phyloP scores from a whole-genome alignment of 2,888 invertebrate species.

The Cataglyphis albicans region DNA sequence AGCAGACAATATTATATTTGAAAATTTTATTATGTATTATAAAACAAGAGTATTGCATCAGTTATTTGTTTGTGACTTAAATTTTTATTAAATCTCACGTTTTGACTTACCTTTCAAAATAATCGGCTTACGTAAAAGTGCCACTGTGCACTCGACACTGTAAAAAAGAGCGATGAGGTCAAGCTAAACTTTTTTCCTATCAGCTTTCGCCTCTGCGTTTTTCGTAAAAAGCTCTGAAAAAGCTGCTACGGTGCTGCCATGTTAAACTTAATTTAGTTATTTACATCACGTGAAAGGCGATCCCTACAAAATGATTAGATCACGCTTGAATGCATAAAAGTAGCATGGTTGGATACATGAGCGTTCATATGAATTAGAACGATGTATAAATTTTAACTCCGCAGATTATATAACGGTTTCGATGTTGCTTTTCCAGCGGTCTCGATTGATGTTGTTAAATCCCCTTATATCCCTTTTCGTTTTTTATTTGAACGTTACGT shows the following conservation, averaged over 20 bases:
- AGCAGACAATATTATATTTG: neutral
- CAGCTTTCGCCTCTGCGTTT: slow-evolving; percentile 35
- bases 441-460: slow-evolving; percentile 51
- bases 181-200: slow-evolving; percentile 51
- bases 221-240: slow-evolving; percentile 52
- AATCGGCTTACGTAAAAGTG: slow-evolving; percentile 44
- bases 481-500: slow-evolving; percentile 32
- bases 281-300: slow-evolving; percentile 52
- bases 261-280: slow-evolving; percentile 53
- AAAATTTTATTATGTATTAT: neutral
- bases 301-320: slow-evolving; percentile 54
- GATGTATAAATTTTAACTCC: slow-evolving; percentile 46
- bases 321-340: slow-evolving; percentile 41
- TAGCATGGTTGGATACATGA: slow-evolving; percentile 32
- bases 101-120: slow-evolving; percentile 46
- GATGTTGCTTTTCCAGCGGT: slow-evolving; percentile 32
- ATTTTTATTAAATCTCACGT: slow-evolving; percentile 25
- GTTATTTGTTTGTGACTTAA: neutral
- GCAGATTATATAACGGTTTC: slow-evolving; percentile 38
- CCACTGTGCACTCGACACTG: slow-evolving; percentile 33
- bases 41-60: slow-evolving; percentile 14
- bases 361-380: slow-evolving; percentile 48
- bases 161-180: slow-evolving; percentile 22
- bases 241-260: slow-evolving; percentile 21
- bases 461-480: slow-evolving; percentile 21